Evolutionary conservation across 1,140 invertebrate species (phyloP).

Genomic region (Anagrus nilaparvatae): DNA sequence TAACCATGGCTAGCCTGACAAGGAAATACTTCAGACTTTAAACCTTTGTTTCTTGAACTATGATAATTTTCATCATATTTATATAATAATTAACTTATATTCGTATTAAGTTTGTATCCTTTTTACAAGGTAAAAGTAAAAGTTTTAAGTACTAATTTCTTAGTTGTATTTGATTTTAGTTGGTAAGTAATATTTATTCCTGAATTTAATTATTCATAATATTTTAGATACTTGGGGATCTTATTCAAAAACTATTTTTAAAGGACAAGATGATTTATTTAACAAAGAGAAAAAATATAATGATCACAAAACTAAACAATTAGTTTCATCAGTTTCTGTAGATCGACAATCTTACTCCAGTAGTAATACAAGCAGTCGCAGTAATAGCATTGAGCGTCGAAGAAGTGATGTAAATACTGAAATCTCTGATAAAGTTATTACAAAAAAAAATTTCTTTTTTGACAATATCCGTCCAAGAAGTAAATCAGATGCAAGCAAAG

Average conservation of each 20-base stretch:
- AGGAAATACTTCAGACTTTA: no score
- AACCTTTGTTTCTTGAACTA: no score
- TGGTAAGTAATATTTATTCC: no score
- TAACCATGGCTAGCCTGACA: no score
- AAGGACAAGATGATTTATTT: constrained; percentile 25
- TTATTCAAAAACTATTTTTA: constrained; percentile 39
- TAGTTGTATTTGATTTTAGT: no score
- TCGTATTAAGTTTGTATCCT: no score
- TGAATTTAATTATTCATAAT: no score
- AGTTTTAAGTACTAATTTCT: no score
- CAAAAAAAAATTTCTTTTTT: constrained; percentile 62
- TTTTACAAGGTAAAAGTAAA: no score
- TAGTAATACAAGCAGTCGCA: constrained; percentile 45
- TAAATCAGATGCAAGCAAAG: constrained; percentile 64
- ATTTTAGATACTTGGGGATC: constrained; percentile 53
- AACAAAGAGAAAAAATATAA: constrained; percentile 34
- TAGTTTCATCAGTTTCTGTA: constrained; percentile 28
- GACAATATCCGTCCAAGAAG: constrained; percentile 75
- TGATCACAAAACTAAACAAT: constrained; percentile 34
- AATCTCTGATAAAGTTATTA: constrained; percentile 51
- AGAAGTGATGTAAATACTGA: constrained; percentile 40
- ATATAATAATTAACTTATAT: no score
- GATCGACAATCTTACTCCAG: constrained; percentile 42
- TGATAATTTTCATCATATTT: no score
- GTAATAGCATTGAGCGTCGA: constrained; percentile 50